Conservation (phyloP, 1,140 invertebrate genomes). For the Acromyrmex heyeri region DNA sequence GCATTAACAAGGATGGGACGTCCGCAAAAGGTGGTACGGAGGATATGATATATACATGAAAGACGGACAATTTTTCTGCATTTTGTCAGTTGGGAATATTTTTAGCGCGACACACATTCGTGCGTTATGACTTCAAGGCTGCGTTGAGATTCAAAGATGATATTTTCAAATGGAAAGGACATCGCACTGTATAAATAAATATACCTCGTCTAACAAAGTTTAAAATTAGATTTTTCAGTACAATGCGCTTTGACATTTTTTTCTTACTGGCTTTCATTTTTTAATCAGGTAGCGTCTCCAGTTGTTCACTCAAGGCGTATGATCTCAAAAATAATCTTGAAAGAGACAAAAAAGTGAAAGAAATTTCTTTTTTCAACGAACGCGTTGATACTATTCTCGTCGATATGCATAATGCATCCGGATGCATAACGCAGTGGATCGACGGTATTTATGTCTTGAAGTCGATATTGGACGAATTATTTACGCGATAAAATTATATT, state of each 20-base stretch:
- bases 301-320: neutral
- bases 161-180: conserved; percentile 24
- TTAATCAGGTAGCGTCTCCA: neutral
- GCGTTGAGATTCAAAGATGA: neutral
- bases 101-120: conserved; percentile 1
- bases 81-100: conserved; percentile 29
- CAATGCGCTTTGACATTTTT: neutral
- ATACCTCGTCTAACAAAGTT: neutral
- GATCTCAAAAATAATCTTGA: neutral
- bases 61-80: neutral
- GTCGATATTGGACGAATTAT: neutral
- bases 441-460: neutral
- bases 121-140: conserved; percentile 13
- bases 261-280: neutral
- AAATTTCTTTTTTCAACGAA: neutral
- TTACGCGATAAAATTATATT: neutral
- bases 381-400: conserved; percentile 1
- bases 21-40: neutral
- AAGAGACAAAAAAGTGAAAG: neutral
- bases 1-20: neutral
- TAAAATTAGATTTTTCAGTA: conserved; percentile 19
- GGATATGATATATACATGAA: neutral
- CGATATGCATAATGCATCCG: conserved; percentile 31
- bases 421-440: conserved; percentile 1
- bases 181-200: conserved; percentile 1